Conservation (phyloP, 1,140 invertebrate species). For the Oscheius sp. region DNA sequence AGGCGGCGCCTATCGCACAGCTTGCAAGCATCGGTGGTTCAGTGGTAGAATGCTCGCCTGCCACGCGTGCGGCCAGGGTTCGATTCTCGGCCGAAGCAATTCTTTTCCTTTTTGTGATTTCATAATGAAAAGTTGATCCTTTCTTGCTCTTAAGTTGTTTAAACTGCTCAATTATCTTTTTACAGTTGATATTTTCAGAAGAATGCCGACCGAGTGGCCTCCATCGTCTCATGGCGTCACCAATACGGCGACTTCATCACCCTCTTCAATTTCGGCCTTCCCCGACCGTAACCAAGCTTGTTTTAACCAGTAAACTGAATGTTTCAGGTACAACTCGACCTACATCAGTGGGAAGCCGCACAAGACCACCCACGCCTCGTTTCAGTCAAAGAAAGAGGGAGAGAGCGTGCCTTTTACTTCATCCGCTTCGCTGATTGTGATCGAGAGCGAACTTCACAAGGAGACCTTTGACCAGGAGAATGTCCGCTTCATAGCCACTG, state of each 20-base stretch:
- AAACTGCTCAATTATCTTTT: no score
- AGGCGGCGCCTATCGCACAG: no score
- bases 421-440: neutral
- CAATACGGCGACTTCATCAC: neutral
- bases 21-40: conserved; percentile 76
- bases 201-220: neutral
- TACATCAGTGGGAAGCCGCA: neutral
- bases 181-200: no score
- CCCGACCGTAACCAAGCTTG: neutral
- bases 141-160: no score
- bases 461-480: neutral
- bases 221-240: neutral
- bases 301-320: neutral
- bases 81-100: conserved; percentile 72
- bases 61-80: conserved; percentile 85
- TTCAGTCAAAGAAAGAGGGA: neutral
- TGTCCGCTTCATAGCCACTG: neutral
- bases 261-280: neutral
- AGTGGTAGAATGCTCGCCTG: conserved; percentile 90
- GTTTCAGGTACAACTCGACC: neutral
- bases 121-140: no score
- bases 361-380: neutral
- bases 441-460: neutral
- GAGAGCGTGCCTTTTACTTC: neutral
- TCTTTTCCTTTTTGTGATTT: no score